phyloP scores from a whole-genome alignment of 2,113 vertebrate genomes.

The Triplophysa tibetana region DNA sequence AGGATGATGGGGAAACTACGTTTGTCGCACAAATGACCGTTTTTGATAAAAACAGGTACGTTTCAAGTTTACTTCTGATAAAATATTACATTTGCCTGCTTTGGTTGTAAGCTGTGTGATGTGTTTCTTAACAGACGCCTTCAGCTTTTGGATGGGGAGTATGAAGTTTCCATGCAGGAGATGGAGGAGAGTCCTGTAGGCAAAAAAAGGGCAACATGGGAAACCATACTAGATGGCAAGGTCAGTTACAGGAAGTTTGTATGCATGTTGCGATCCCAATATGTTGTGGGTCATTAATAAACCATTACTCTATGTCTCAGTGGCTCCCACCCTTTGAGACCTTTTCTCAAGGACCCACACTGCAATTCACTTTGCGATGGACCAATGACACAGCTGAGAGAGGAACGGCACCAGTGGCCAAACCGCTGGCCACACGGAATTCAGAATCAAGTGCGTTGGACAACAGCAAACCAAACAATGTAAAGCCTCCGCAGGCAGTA shows the following conservation, averaged over 20 bases:
- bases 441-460: conserved; percentile 87
- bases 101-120: neutral
- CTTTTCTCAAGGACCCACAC: conserved; percentile 98
- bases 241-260: neutral
- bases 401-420: conserved; percentile 90
- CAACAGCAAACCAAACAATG: conserved; percentile 83
- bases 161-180: conserved; percentile 98
- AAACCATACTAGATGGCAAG: conserved; percentile 97
- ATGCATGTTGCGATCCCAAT: neutral
- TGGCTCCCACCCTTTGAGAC: conserved; percentile 96
- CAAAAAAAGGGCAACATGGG: conserved; percentile 98
- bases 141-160: conserved; percentile 96
- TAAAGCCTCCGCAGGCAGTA: conserved; percentile 84
- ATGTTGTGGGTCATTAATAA: neutral
- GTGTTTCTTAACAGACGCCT: conserved; percentile 78
- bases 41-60: conserved; percentile 97
- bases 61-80: neutral
- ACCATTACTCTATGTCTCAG: conserved; percentile 62
- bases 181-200: conserved; percentile 96
- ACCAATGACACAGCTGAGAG: conserved; percentile 88
- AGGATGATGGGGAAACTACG: conserved; percentile 89
- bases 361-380: conserved; percentile 98
- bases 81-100: neutral
- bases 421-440: conserved; percentile 94
- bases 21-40: conserved; percentile 98